Base-by-base conservation (phyloP, 2,797 vertebrate species). In the Remorina albescens region DNA sequence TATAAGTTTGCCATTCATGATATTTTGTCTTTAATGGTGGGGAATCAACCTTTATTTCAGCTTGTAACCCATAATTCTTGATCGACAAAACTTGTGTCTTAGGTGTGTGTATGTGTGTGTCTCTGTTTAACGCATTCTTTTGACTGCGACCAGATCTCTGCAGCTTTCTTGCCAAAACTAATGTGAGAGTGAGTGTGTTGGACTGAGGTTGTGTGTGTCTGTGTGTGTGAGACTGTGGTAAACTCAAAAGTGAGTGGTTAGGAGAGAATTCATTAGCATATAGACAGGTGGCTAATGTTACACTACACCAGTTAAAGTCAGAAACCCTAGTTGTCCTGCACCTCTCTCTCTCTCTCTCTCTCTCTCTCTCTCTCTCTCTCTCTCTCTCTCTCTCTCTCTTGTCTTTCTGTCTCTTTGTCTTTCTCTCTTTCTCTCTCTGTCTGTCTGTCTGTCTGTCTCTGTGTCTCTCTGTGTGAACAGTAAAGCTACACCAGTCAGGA, bases 261-360 rank as follows among this genome's bases (percentile, higher is more conserved):
- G 78, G 80, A 80, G 89, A 85, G 93, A 95, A 94, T 94, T 95
- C 93, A 95, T 94, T 95, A 94, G 91, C 6, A 73, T 86, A 89
- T 89, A 91, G 93, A 92, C 92, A 93, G 93, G 93, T 93, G 92
- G 80, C 92, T 95, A 91, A 83, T 88, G 74, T 95, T 94, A 93
- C 94, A 89, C 88, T 88, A 73, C 80, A 83, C 80, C 34, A 87
- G 91, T 87, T 89, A 94, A 92, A 92, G 90, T 92, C 91, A 82
- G 83, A 88, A 88, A 91, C 83, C 70, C 2, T 39, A 70, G 84
- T 81, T 83, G 84, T 86, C 77, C 82, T 75, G 51, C 30, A 36
- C 80, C 62, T 75, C 25, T 56, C 78, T 78, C 82, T 76, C 77
- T 64, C 73, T n/a, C 67, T n/a, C 47, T 56, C 41, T 44, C 58